Base-by-base conservation (phyloP, 2,113 vertebrate genomes). In the Pholis gunnellus region DNA sequence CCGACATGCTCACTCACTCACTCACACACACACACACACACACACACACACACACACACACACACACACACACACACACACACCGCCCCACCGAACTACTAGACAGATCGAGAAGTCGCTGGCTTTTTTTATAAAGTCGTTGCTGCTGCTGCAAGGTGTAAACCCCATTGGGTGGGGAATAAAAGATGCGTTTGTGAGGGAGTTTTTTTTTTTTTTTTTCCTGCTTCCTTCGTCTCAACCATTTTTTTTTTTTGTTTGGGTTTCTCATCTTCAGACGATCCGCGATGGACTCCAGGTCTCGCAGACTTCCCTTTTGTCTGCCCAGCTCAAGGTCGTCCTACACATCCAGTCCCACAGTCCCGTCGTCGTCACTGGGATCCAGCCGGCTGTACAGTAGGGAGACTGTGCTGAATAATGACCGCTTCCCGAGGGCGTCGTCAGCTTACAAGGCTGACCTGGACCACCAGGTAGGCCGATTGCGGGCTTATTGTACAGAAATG, bases 281-380 rank as follows among this genome's bases (percentile, higher is more conserved):
- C 85, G 92, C 83, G 91, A 99, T 99, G 98, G 97, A 99, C 91
- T 98, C 98, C 79, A 97, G 97, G 90, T 96, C 97, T 79, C 90
- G 90, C 86, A 96, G 97, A 84, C 95, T 98, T 94, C 96, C 97
- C 38, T 96, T 97, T 91, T 96, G 95, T 79, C 90, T 97, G 52
- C 92, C 97, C 60, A 91, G 94, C 82, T 89, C 97, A 4, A 84
- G 87, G 70, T 92, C 94, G 0, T 88, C 94, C 18, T 90, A 93
- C 54, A 83, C 91, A 6, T 82, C 93, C 2, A 78, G 85, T 40
- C 82, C 94, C 4, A 17, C 92, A 0, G 75, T 81, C 15, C 84
- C 94, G 6, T 92, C 94, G 22, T 92, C 95, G 2, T 85, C 93
- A 0, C 88, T 93, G 69, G 76, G 93, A 27, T 88, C 95, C 50